Evolutionary conservation across 2,797 vertebrate species (phyloP), one percentile per base, ranked within the genome.

Genomic region (Gallinago nigripennis): DNA sequence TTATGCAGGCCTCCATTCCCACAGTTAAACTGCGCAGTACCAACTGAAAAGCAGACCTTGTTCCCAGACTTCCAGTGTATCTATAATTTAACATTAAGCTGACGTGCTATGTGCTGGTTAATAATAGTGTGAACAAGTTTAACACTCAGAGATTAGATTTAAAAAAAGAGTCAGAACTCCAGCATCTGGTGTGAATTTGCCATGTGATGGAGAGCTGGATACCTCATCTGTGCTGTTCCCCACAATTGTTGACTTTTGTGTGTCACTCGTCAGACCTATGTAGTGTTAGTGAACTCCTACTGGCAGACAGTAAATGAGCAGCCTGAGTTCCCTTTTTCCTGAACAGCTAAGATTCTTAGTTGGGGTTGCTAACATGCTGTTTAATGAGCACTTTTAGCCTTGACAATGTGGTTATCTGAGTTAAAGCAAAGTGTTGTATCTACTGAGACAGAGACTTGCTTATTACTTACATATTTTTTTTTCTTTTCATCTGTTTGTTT

Each of bases 121-220:
- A 12, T 77, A 65, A 54, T 39, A 33, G 1, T 31, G 18, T 2
- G 2, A 78, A 72, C 0, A 0, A 39, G 8, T 56, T 57, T 7
- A 61, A 24, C 20, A 14, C 45, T 45, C 3, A 0, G 23, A 53
- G 73, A 60, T 70, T 24, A 37, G 51, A 86, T 51, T 51, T 25
- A 54, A 70, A 33, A 70, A 5, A n/a, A 24, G 64, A 84, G 58
- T 16, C 14, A 35, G 72, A 88, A 53, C 58, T 63, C 28, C 68
- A 80, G 54, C 53, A 11, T 5, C 23, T 82, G 79, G 23, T 94
- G 77, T 83, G 82, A 63, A 72, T n/a, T 65, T 79, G 43, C 50
- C 63, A 4, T 5, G 56, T 77, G 80, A 16, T 58, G 24, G 61
- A 41, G 39, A 37, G 56, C 17, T 69, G 70, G 50, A 7, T 35